Evolutionary conservation across 1,140 invertebrate species (phyloP), one percentile per base, ranked within the genome.

Genomic region (Atopsyche davidsoni): DNA sequence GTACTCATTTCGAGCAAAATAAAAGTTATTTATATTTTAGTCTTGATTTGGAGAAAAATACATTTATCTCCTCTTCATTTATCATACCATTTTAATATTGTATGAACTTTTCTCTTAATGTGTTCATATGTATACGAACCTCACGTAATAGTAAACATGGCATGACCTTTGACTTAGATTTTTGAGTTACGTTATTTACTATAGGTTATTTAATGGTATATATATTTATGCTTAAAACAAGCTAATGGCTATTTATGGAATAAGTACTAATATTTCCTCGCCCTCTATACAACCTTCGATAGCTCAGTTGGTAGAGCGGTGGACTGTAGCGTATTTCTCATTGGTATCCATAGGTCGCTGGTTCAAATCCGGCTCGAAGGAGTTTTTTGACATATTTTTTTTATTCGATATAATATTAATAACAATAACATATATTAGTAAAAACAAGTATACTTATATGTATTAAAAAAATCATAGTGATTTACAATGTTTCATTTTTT

Each of bases 241-340:
- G 38, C 21, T 3, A 40, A 6, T 40, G 4, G 6, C 3, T 7
- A 7, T 7, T 10, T 6, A 40, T 18, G 3, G 9, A 40, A 40
- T 14, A 35, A 16, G 13, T 19, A 40, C 21, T 10, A 18, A 7
- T 43, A 10, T 41, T 41, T 17, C 18, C 4, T 7, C 35, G 36
- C 35, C 18, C 2, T 0, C 1, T 0, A 13, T 3, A n/a, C 42
- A 24, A 69, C 81, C 82, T 84, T 83, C 81, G 82, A 82, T 84
- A 85, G 82, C 81, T 86, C 84, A 87, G 83, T 86, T 87, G 83
- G 83, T 86, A 86, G 83, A 86, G 83, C 84, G 83, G 83, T 86
- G 84, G 83, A 86, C 81, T 84, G 84, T 87, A 87, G 83, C 48
- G 59, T 57, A 42, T 51, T 46, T 41, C 55, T 45, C 50, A 55